phyloP scores from a whole-genome alignment of 1,140 invertebrate species.

The Drosophila kurseongensis region DNA sequence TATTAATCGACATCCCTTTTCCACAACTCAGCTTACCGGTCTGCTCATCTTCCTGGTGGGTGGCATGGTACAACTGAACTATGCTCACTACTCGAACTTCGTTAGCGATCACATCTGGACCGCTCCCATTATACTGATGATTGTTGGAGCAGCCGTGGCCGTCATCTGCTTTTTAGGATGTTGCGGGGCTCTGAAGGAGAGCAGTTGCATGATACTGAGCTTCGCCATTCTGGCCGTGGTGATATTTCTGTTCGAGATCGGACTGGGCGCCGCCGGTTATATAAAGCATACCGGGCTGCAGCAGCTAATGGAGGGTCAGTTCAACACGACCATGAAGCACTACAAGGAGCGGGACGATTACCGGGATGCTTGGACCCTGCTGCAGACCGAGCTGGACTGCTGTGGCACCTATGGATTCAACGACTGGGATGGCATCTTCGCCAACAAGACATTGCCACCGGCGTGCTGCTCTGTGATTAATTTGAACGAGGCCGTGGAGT shows the following conservation, averaged over 20 bases:
- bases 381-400: slow-evolving; percentile 93
- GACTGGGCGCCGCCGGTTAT: slow-evolving; percentile 93
- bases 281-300: slow-evolving; percentile 90
- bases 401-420: slow-evolving; percentile 89
- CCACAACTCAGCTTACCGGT: slow-evolving; percentile 89
- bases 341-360: slow-evolving; percentile 88
- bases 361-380: slow-evolving; percentile 89
- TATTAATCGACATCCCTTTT: slow-evolving; percentile 11
- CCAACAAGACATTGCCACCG: slow-evolving; percentile 87
- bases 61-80: slow-evolving; percentile 88
- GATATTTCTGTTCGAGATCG: slow-evolving; percentile 94
- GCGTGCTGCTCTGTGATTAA: slow-evolving; percentile 89
- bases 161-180: slow-evolving; percentile 95
- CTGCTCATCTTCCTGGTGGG: slow-evolving; percentile 91
- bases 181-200: slow-evolving; percentile 94
- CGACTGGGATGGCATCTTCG: slow-evolving; percentile 88
- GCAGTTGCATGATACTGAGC: slow-evolving; percentile 95
- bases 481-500: slow-evolving; percentile 84
- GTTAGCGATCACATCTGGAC: slow-evolving; percentile 88
- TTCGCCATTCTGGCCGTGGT: slow-evolving; percentile 93
- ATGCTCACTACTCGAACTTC: slow-evolving; percentile 89
- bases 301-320: slow-evolving; percentile 87
- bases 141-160: slow-evolving; percentile 93
- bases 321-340: slow-evolving; percentile 89
- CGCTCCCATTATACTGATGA: slow-evolving; percentile 91